Percentiles rank a stretch among this genome's conserved stretches.
Evolutionary conservation across 2,888 invertebrate species (phyloP).

Genomic region (Ashinkailepas kermadecensis): DNA sequence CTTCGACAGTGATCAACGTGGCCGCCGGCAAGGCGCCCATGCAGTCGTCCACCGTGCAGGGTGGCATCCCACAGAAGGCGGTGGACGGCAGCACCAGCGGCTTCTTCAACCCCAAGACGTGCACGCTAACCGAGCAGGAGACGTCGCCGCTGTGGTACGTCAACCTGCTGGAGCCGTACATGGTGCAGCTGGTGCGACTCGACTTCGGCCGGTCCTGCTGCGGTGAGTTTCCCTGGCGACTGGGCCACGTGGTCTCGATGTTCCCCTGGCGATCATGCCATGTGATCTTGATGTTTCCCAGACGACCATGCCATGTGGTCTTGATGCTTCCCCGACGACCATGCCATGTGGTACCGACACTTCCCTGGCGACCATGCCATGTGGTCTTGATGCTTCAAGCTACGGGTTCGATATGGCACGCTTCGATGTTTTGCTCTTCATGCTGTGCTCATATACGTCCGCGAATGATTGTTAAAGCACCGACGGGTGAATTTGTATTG

Average conservation of each 20-base stretch:
- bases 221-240: constrained; percentile 55
- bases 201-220: constrained; percentile 88
- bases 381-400: too few relatives aligned
- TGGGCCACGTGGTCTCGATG: background rate
- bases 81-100: constrained; percentile 83
- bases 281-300: too few relatives aligned
- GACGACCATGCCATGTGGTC: too few relatives aligned
- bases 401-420: too few relatives aligned
- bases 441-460: too few relatives aligned
- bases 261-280: too few relatives aligned
- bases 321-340: too few relatives aligned
- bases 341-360: too few relatives aligned
- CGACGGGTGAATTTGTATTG: too few relatives aligned
- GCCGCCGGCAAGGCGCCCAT: constrained; percentile 92
- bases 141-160: constrained; percentile 53
- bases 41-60: constrained; percentile 56
- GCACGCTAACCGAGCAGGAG: constrained; percentile 60
- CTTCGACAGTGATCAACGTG: constrained; percentile 72
- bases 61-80: constrained; percentile 78
- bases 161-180: constrained; percentile 85
- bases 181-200: constrained; percentile 83
- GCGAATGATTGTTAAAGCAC: too few relatives aligned
- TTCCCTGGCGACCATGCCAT: too few relatives aligned
- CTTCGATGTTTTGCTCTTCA: too few relatives aligned
- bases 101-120: constrained; percentile 71